Percentiles rank a stretch among this genome's conserved stretches.
phyloP scores from a whole-genome alignment of 2,797 vertebrate species.

The Phaenicophaeus curvirostris region DNA sequence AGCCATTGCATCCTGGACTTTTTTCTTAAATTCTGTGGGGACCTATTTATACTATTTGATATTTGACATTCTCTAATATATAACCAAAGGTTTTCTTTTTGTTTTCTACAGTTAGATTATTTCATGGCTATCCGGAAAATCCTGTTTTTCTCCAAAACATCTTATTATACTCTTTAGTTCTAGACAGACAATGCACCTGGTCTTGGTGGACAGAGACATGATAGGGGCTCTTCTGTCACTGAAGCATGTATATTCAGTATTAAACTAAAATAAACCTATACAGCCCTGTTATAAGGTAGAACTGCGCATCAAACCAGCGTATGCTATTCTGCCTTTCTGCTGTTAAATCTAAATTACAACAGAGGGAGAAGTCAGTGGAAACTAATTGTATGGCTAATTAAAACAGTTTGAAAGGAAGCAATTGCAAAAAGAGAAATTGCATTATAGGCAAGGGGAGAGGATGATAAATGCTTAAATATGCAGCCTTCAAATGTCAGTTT shows the following conservation, averaged over 20 bases:
- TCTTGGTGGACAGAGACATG: rapidly evolving
- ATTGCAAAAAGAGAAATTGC: slow-evolving; percentile 44
- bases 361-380: slow-evolving; percentile 52
- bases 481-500: slow-evolving; percentile 57
- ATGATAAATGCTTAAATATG: slow-evolving; percentile 65
- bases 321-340: slow-evolving; percentile 15
- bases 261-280: not conserved
- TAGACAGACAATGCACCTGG: not conserved
- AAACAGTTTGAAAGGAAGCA: slow-evolving; percentile 54
- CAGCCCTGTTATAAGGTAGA: not conserved
- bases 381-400: slow-evolving; percentile 65
- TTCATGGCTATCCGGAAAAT: not conserved
- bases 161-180: not conserved
- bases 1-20: not conserved
- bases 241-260: not conserved
- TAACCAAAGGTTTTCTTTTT: not conserved
- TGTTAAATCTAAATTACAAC: slow-evolving; percentile 45
- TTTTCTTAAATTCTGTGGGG: not conserved
- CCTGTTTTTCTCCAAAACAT: not conserved
- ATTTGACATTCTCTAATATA: too few relatives aligned
- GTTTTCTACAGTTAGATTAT: not conserved
- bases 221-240: not conserved
- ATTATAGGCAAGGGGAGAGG: slow-evolving; percentile 24
- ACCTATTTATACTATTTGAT: not conserved
- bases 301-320: not conserved